Base-by-base conservation (phyloP, 2,888 invertebrate species). In the Acanthoscelides obtectus region DNA sequence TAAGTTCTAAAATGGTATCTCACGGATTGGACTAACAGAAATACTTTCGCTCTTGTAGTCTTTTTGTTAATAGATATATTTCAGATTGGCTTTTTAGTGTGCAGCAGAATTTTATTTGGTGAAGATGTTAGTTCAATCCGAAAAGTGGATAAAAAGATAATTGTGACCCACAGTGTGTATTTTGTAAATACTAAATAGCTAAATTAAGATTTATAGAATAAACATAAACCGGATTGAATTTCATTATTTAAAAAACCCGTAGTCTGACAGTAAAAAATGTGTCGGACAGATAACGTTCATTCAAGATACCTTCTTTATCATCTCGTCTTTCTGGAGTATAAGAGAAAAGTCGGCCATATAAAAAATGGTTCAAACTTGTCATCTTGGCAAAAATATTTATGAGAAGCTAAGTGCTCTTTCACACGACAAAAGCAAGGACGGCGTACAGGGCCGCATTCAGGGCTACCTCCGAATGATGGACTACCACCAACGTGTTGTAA, bases 161-260 rank as follows among this genome's bases (percentile, higher is more conserved):
- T 76, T 80, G 78, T 74, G 78, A 77, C 75, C 77, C 78, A 79
- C 78, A 80, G 80, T 82, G 82, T 83, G 82, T 82, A 83, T 83
- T 83, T 83, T 83, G 83, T 83, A 83, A 82, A 83, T 83, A 83
- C 80, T 82, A 82, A 82, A 83, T 82, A 82, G 80, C 75, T 81
- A 81, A 79, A 78, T 79, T 80, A 82, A 82, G 80, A 80, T 83
- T 83, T 83, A 82, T 82, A 83, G 81, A 83, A 82, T 81, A 81
- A 83, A 80, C 66, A 64, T 71, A 73, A 69, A 74, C 64, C 70
- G 66, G 70, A 70, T 8, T 65, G 66, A 66, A 63, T 21, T 22
- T 20, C 27, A 69, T 71, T 20, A 25, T 70, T 71, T 27, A 22
- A 67, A 67, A 67, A 67, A 21, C 25, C n/a, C 22, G 22, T 22